These are phyloP conservation scores for Cephus spinipes DNA, from an alignment of 2,888 invertebrate species.

Conservation along the genomic window DNA sequence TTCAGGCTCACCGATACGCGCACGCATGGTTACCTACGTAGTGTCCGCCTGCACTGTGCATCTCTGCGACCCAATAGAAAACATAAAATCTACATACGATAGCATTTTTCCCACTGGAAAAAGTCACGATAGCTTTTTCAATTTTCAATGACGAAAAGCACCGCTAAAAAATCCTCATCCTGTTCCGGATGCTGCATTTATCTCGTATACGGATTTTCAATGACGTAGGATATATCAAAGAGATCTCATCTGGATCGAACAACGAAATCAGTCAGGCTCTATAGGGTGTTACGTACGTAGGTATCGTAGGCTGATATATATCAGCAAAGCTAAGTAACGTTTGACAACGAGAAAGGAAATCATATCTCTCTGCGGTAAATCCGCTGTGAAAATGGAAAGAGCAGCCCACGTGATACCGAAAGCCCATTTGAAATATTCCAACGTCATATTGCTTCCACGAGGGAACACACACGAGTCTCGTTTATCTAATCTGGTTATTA, in stretches of 20 bases:
- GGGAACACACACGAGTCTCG: not conserved
- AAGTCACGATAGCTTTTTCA: not conserved
- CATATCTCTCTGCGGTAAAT: not conserved
- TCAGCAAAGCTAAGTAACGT: not conserved
- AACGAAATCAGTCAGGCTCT: not conserved
- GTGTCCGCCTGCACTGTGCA: not conserved
- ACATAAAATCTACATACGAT: not conserved
- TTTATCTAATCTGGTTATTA: not conserved
- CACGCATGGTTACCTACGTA: not conserved
- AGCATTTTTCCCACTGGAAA: not conserved
- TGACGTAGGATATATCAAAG: not conserved
- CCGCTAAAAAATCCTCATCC: not conserved
- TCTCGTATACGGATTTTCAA: not conserved
- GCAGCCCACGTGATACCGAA: not conserved
- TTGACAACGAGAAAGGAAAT: not conserved
- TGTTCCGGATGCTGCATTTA: not conserved
- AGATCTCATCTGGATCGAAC: not conserved
- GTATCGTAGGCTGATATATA: not conserved
- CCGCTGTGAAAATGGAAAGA: not conserved
- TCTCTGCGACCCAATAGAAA: not conserved
- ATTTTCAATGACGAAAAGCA: not conserved
- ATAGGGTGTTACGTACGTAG: not conserved
- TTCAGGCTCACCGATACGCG: constrained; percentile 10
- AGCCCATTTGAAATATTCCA: not conserved
- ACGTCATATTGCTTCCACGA: not conserved